Evolutionary conservation across 2,797 vertebrate genomes (phyloP), one percentile per base, ranked within the genome.

Genomic region (Dallia pectoralis): DNA sequence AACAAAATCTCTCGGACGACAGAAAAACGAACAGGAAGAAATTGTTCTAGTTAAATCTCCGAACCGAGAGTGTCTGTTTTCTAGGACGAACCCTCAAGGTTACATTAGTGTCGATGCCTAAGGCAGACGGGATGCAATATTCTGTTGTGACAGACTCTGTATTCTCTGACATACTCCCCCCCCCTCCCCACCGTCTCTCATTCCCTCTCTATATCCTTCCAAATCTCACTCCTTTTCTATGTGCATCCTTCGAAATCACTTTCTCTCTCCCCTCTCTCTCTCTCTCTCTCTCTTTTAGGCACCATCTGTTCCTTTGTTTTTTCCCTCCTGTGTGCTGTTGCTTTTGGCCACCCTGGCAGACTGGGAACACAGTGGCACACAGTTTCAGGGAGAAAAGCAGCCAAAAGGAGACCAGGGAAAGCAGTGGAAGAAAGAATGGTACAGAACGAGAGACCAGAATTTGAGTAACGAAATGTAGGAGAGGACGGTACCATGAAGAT

Each of bases 291-390:
- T 61, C 68, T 69, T 61, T 68, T 49, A 19, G 36, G 71, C 30
- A 69, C 85, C 85, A 90, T 88, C 89, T 86, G 84, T 80, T 86
- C 80, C 81, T 87, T 87, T 89, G 83, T 85, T 84, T 81, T n/a
- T 67, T 73, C 79, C 72, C 69, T 86, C 74, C 63, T 49, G 76
- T 74, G 44, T 79, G 79, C 44, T 75, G 78, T 78, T 81, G 74
- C 78, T 69, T 53, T 51, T 72, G 66, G 59, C 40, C 30, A 68
- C 40, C 44, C 29, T 71, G 69, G 70, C 73, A 75, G 65, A 44
- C 22, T 72, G 25, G 25, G 73, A 79, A 72, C 74, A 76, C 68
- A 70, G 83, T 72, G 79, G 67, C 71, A 86, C 65, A 71, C 79
- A 59, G 76, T 83, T 82, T 77, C 74, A 74, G 47, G 53, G 3